Evolutionary conservation across 2,113 vertebrate species (phyloP), one percentile per base, ranked within the genome.

Genomic region (Megaleporinus macrocephalus): DNA sequence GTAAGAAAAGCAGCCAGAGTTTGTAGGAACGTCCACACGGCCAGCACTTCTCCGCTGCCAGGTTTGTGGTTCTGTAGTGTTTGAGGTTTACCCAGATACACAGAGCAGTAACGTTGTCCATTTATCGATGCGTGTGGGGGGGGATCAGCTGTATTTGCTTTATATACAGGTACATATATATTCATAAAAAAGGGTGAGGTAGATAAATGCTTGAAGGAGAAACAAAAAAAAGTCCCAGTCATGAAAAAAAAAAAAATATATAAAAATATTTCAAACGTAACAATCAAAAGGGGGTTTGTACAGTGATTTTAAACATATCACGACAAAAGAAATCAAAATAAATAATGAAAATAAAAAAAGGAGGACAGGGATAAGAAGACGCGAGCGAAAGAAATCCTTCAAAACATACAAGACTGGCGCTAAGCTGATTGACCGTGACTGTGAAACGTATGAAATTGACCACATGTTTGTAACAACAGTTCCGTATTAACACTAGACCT

Each of bases 141-240:
- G 20, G 53, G 36, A 20, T 26, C 71, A 89, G 61, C 88, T 82
- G 84, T 86, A 84, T 87, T 79, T 80, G 75, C 79, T 86, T 88
- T 88, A 87, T 86, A 80, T 88, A 90, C 88, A 89, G 73, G 80
- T 87, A 90, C 72, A 91, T 86, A 89, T 70, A 89, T 57, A 76
- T 84, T 69, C 83, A 63, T 76, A 85, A 79, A 82, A 82, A 85
- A 83, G 80, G 82, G 92, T 94, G 94, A 95, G 93, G 92, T 94
- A 94, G 93, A 92, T 93, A 92, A 87, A 93, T 90, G 90, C 90
- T 90, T 91, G 84, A 92, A 90, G 82, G 74, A 86, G 79, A 76
- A 87, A 88, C 55, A 76, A 73, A 71, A 80, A 82, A 57, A 80
- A 82, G 73, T 85, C 80, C 81, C 78, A 84, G 87, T 82, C 63